Conservation (phyloP, 2,113 vertebrate genomes). For the Prochilodus magdalenae region DNA sequence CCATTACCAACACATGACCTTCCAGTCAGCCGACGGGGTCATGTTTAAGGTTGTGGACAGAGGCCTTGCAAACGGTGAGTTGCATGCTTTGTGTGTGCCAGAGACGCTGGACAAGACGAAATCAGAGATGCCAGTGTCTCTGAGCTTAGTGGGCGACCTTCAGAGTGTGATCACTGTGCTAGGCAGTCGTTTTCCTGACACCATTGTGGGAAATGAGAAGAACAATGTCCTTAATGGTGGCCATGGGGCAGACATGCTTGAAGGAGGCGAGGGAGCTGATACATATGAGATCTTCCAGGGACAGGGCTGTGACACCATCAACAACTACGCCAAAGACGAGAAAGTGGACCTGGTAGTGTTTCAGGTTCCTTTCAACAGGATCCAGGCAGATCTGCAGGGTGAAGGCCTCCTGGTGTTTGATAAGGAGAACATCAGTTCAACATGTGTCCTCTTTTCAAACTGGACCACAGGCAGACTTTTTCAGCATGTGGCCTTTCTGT, state of each 20-base stretch:
- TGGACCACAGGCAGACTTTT: conserved; percentile 8
- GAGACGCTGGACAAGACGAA: conserved; percentile 39
- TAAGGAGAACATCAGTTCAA: conserved; percentile 3
- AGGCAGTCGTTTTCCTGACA: conserved; percentile 39
- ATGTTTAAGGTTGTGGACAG: conserved; percentile 36
- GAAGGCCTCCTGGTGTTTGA: conserved; percentile 23
- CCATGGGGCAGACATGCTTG: conserved; percentile 22
- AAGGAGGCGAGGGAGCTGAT: conserved; percentile 44
- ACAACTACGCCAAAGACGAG: conserved; percentile 44
- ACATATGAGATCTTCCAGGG: conserved; percentile 42
- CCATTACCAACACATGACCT: conserved; percentile 46
- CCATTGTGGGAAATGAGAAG: conserved; percentile 30
- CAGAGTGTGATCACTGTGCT: conserved; percentile 30
- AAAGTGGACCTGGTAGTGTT: conserved; percentile 43
- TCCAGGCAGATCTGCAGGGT: conserved; percentile 20
- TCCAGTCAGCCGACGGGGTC: conserved; percentile 33
- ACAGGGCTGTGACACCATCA: conserved; percentile 39
- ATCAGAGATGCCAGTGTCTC: background rate
- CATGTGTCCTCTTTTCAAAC: conserved; percentile 15
- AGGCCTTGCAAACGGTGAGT: conserved; percentile 9
- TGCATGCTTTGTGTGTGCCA: conserved; percentile 36
- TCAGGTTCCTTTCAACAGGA: conserved; percentile 30
- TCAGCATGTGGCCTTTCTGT: conserved; percentile 44
- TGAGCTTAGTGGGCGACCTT: conserved; percentile 10
- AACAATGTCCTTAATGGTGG: background rate